A percentile compares a stretch with the other conserved stretches of the same genome.
Conservation (phyloP, 2,888 invertebrate species). For the Lamproptera curius region DNA sequence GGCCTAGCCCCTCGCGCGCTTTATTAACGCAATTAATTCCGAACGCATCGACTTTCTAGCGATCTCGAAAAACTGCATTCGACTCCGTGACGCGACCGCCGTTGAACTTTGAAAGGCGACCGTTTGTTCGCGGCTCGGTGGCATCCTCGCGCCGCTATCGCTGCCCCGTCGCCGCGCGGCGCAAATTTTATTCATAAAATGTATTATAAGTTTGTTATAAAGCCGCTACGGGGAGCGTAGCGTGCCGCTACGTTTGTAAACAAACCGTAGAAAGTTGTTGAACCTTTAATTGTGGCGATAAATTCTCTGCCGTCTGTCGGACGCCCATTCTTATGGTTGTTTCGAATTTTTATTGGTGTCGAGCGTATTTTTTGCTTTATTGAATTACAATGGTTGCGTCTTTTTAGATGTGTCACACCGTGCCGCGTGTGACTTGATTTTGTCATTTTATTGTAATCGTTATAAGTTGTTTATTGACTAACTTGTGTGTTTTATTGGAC, state of each 20-base stretch:
- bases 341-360: conserved; percentile 5
- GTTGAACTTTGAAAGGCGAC: conserved; percentile 26
- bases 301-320: conserved; percentile 9
- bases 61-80: conserved; percentile 29
- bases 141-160: background rate
- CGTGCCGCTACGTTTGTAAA: conserved; percentile 21
- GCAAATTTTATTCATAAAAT: background rate
- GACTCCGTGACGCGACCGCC: conserved; percentile 25
- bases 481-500: background rate
- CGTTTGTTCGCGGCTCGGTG: background rate
- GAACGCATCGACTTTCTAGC: conserved; percentile 49
- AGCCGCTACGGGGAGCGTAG: conserved; percentile 14
- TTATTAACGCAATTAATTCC: conserved; percentile 66
- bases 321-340: background rate
- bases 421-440: background rate
- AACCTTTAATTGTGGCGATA: conserved; percentile 16
- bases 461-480: background rate
- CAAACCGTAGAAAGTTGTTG: conserved; percentile 19
- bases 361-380: background rate
- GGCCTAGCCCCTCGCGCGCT: conserved; percentile 63
- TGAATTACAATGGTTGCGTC: background rate
- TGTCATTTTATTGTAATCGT: no score
- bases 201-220: background rate
- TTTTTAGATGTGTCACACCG: background rate
- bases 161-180: background rate